Percentiles rank a stretch among this genome's conserved stretches.
phyloP scores from a whole-genome alignment of 2,113 vertebrate genomes.

The Xiphorhynchus elegans region DNA sequence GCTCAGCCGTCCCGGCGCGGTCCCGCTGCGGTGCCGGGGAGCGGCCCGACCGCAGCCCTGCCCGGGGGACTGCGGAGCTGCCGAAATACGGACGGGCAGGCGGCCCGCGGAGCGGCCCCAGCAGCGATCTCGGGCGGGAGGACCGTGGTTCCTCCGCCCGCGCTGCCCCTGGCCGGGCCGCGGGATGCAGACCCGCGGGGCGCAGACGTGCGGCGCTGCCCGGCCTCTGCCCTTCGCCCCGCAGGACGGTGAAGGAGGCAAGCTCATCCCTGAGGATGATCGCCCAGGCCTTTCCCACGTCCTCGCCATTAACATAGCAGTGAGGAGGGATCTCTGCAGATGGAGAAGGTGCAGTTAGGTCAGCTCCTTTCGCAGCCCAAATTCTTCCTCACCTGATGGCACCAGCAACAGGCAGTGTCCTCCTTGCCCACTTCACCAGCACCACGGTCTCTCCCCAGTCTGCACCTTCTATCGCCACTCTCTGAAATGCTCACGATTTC shows the following conservation, averaged over 20 bases:
- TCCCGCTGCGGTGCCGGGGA: neutral
- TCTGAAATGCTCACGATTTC: neutral
- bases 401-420: conserved; percentile 14
- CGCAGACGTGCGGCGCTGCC: neutral
- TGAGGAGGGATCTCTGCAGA: neutral
- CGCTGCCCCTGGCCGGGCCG: neutral
- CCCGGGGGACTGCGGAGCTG: neutral
- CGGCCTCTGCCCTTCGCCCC: neutral
- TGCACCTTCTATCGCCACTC: neutral
- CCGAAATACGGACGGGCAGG: neutral
- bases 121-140: too few relatives aligned
- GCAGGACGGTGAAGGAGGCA: neutral
- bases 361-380: neutral
- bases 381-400: neutral
- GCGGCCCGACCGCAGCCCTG: neutral
- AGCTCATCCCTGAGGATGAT: neutral
- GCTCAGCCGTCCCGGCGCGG: too few relatives aligned
- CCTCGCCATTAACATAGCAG: neutral
- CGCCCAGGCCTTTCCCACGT: neutral
- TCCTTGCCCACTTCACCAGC: neutral
- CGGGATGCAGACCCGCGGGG: too few relatives aligned
- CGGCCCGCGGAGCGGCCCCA: neutral
- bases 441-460: neutral
- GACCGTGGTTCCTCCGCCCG: too few relatives aligned
- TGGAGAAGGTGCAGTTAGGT: neutral